phyloP scores from a whole-genome alignment of 2,888 invertebrate genomes.

The Heliconius cydno region DNA sequence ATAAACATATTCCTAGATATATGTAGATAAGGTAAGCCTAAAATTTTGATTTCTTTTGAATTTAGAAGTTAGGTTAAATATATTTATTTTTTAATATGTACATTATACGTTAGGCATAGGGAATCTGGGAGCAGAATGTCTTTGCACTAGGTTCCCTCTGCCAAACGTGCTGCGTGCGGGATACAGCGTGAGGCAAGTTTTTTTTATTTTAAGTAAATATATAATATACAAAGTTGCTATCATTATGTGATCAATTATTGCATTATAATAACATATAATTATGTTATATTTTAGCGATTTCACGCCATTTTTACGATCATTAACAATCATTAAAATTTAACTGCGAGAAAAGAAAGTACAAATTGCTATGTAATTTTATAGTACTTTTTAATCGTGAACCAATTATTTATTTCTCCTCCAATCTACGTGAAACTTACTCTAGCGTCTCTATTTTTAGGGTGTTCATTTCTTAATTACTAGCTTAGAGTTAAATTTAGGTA shows the following conservation, averaged over 20 bases:
- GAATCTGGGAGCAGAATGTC: too few species aligned
- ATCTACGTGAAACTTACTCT: background rate
- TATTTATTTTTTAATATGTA: too few species aligned
- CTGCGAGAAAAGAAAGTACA: constrained; percentile 11
- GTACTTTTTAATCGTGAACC: background rate
- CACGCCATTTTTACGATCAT: background rate
- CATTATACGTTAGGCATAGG: too few species aligned
- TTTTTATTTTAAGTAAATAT: background rate
- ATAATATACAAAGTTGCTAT: background rate
- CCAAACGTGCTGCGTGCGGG: too few species aligned
- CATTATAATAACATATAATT: background rate
- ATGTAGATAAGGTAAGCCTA: constrained; percentile 5
- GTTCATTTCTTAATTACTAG: background rate
- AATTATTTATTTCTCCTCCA: constrained; percentile 12
- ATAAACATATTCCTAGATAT: background rate
- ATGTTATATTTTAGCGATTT: background rate
- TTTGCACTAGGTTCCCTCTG: too few species aligned
- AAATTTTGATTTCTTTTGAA: background rate
- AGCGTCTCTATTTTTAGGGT: background rate
- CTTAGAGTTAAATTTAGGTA: too few species aligned
- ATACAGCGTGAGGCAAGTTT: too few species aligned
- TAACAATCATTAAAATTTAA: background rate
- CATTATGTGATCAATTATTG: background rate
- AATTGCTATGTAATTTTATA: constrained; percentile 5
- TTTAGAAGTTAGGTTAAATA: background rate